These are phyloP conservation scores for Ctenicera cuprea DNA, from an alignment of 2,888 invertebrate genomes.

Conservation along the genomic window DNA sequence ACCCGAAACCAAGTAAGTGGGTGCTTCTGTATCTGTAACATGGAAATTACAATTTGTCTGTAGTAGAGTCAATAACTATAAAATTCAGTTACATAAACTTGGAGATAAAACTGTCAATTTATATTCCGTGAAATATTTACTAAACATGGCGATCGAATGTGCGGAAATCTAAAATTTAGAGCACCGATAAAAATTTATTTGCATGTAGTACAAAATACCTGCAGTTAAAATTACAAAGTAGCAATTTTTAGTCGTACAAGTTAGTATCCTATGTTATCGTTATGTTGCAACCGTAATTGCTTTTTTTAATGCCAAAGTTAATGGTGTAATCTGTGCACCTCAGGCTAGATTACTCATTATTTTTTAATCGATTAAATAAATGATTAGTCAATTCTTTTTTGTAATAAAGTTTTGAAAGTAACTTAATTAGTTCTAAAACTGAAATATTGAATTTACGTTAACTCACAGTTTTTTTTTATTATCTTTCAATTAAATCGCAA, in stretches of 20 bases:
- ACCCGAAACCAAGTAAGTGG: too few relatives aligned
- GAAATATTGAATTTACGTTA: neutral
- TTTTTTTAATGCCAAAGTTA: conserved; percentile 30
- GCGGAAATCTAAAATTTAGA: conserved; percentile 45
- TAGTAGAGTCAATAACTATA: conserved; percentile 1
- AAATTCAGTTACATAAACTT: neutral
- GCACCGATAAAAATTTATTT: conserved; percentile 38
- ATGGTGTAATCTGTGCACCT: conserved; percentile 29
- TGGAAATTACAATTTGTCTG: neutral
- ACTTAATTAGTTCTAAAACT: neutral
- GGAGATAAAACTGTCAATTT: conserved; percentile 12
- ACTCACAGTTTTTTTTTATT: neutral
- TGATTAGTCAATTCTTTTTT: neutral
- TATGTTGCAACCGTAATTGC: conserved; percentile 11
- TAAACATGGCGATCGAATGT: conserved; percentile 26
- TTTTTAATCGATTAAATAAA: conserved; percentile 23
- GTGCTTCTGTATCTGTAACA: too few relatives aligned
- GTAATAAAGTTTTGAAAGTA: neutral
- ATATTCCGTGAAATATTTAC: conserved; percentile 38
- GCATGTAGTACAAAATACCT: conserved; percentile 26
- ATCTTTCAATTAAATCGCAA: conserved; percentile 54
- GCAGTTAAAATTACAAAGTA: conserved; percentile 35
- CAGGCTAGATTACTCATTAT: conserved; percentile 15
- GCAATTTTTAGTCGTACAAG: conserved; percentile 27
- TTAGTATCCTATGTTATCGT: conserved; percentile 10